phyloP scores from a whole-genome alignment of 2,797 vertebrate genomes.

The Sebastiscus albofasciatus region DNA sequence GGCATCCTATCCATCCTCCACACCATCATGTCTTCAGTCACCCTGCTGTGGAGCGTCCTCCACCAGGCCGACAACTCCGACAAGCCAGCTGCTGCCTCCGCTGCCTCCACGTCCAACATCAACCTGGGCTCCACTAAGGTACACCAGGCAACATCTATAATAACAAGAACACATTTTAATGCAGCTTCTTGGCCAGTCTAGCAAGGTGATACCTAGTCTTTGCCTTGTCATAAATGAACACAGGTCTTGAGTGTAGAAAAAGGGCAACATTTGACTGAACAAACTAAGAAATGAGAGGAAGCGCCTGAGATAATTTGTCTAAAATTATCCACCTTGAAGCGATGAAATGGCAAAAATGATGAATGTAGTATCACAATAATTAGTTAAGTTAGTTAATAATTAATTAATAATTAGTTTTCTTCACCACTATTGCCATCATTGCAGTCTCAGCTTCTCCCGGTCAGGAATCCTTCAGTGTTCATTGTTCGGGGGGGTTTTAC shows the following conservation, averaged over 20 bases:
- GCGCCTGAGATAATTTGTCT: neutral
- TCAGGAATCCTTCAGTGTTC: no score
- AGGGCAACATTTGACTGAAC: neutral
- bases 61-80: constrained; percentile 93
- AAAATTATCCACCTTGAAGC: neutral
- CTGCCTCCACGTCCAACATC: constrained; percentile 92
- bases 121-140: constrained; percentile 99
- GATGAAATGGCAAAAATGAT: neutral
- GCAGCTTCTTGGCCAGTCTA: neutral
- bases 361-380: no score
- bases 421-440: no score
- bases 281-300: neutral
- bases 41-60: constrained; percentile 94
- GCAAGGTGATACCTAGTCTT: neutral
- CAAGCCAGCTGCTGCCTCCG: constrained; percentile 86
- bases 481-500: no score
- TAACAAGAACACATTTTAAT: neutral
- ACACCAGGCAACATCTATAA: constrained; percentile 1
- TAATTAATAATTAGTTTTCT: no score
- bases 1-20: constrained; percentile 97
- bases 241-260: neutral
- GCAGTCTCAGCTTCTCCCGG: no score
- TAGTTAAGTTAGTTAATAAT: no score
- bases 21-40: constrained; percentile 98
- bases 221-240: neutral